Base-by-base conservation (phyloP, 2,797 vertebrate genomes). In the Antrozous pallidus region DNA sequence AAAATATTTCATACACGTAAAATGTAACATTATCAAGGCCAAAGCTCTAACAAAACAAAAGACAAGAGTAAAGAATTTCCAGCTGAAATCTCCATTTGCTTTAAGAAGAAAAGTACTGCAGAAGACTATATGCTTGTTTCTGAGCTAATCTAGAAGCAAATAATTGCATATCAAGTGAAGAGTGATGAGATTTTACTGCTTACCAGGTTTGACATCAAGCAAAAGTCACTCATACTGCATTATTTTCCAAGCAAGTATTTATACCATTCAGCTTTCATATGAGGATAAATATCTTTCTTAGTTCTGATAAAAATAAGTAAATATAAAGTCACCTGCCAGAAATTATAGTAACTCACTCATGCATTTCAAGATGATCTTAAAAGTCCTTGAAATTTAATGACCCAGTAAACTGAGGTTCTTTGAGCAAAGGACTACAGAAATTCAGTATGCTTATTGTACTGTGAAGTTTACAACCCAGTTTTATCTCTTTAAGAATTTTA, bases 71-170 rank as follows among this genome's bases (percentile, higher is more conserved):
- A 78, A 45, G 11, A 88, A 81, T 73, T 88, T 90, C 69, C 45
- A 92, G 33, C 3, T 95, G n/a, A 92, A 93, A 92, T 82, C 84
- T 88, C 56, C 58, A 82, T 63, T 73, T 82, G 65, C 47, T 86
- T 42, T 70, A 89, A 82, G 54, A 80, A 93, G n/a, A 36, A 36
- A 81, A 47, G n/a, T 81, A 14, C 31, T 90, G 4, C 65, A 74
- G 58, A 91, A 70, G 40, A 31, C 10, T 31, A 51, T 80, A 78
- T 81, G 83, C 79, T 56, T 78, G 24, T 83, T 85, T 79, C 38
- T 74, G 24, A 17, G 28, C 58, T 95, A 82, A 78, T 70, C 45
- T 86, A 86, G 26, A 89, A 86, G 65, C 73, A 94, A 75, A 77
- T 77, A 92, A 69, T 2, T 89, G 6, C 24, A 56, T 17, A 88